Base-by-base conservation (phyloP, 2,888 invertebrate genomes). In the Caenorhabditis sp. region DNA sequence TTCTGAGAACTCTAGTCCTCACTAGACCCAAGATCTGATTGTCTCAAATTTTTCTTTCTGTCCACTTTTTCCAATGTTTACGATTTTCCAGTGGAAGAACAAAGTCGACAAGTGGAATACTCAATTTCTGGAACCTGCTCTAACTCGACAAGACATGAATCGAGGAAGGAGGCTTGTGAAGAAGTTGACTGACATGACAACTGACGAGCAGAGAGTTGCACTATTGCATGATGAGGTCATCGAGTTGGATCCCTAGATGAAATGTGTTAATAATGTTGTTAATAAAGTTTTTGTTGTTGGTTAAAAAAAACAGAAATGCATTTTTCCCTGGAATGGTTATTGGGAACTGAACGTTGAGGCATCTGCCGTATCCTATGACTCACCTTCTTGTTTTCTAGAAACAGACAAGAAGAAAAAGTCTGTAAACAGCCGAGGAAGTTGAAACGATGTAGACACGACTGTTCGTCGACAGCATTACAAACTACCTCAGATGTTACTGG, bases 401-500 rank as follows among this genome's bases (percentile, higher is more conserved):
- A 12, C 2, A 49, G n/a, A 64, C n/a, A 26, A 51, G 24, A 22
- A 16, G 10, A 14, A 14, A 31, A 41, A 22, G 28, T 41, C 66
- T 49, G 8, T 14, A 26, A 70, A 70, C 73, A 61, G 80, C 58
- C 76, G 85, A 85, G 82, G 28, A 19, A 83, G 76, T 66, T 54
- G 63, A 24, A 85, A 85, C 66, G 83, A 54, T 75, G 77, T 69
- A 3, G 76, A 74, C 66, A n/a, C 12, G 35, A 26, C 10, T 22
- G 28, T 28, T 28, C 44, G 72, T 80, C 80, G 56, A 81, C 85
- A 85, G 77, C 83, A 85, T 85, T 83, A 28, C 58, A 83, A 74
- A 83, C 85, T 85, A 85, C 85, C 85, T 85, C 85, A 85, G 54
- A 75, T 63, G 79, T 44, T 76, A 41, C 28, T 28, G 4, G 22